Percentiles rank a stretch among this genome's conserved stretches.
Conservation (phyloP, 2,888 invertebrate species). For the Pseudanteris insignis region DNA sequence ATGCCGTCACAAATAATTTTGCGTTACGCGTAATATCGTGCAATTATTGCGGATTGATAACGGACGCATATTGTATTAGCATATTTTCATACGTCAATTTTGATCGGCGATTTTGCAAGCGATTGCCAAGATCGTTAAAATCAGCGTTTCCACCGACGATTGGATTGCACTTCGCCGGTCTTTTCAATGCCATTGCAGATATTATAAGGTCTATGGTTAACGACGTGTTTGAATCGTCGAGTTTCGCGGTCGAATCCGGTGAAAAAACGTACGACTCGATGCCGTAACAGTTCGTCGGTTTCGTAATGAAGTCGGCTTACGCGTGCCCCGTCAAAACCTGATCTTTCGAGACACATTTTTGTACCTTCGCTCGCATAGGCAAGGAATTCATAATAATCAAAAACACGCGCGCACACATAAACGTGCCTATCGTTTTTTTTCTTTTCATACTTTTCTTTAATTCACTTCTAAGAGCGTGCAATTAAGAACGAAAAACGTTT, state of each 20-base stretch:
- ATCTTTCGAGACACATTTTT: constrained; percentile 31
- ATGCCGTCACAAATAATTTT: neutral
- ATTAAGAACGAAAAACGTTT: no score
- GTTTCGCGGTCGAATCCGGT: constrained; percentile 37
- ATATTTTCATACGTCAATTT: constrained; percentile 18
- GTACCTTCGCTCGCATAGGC: constrained; percentile 13
- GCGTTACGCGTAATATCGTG: neutral
- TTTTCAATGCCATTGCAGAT: constrained; percentile 35
- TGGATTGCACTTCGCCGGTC: constrained; percentile 30
- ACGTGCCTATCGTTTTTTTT: no score
- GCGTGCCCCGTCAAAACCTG: constrained; percentile 35
- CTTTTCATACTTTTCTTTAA: no score
- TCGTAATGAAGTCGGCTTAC: constrained; percentile 20
- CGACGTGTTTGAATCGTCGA: constrained; percentile 16
- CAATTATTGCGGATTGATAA: constrained; percentile 11
- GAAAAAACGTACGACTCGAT: constrained; percentile 26
- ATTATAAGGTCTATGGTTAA: constrained; percentile 39
- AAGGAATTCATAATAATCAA: constrained; percentile 21
- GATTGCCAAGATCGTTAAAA: constrained; percentile 9
- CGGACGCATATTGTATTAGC: constrained; percentile 6
- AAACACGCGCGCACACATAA: no score
- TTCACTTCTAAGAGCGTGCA: no score
- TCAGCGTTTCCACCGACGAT: constrained; percentile 25
- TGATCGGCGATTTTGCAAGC: constrained; percentile 22
- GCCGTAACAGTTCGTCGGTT: constrained; percentile 29